Evolutionary conservation across 2,888 invertebrate species (phyloP), one percentile per base, ranked within the genome.

Genomic region (Acanthoscelides obtectus): DNA sequence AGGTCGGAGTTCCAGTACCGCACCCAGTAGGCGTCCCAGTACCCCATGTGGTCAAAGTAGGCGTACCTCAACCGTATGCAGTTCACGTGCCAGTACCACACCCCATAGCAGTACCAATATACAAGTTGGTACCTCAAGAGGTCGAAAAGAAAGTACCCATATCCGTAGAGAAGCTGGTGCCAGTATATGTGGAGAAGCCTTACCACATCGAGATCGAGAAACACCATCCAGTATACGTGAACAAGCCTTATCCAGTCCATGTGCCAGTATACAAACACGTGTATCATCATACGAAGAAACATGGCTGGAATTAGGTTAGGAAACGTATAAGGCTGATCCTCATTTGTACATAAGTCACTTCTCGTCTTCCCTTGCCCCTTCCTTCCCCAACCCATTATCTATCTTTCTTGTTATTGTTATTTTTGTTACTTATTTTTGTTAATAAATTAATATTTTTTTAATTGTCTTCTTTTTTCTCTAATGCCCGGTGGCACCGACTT

Each of bases 141-240:
- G 88, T 92, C 71, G 92, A 92, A 79, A 91, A 91, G 79, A 91
- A 90, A 77, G 90, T 93, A 17, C 93, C 93, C 2, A 92, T 91
- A 84, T 90, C 91, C 1, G 92, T 93, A 3, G 92, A 93, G 81
- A 92, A 91, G 80, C 90, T 91, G 22, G 89, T 90, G 22, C 90
- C 91, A 21, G 91, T 92, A 79, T 91, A 91, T 77, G 89, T 93
- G 1, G 91, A 92, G 81, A 92, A 90, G 81, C 93, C 92, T 4
- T 92, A 92, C 88, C 92, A 92, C 78, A 91, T 93, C 4, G 90
- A 91, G 83, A 91, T 93, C 25, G 90, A 93, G 76, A 93, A 92
- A 86, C 92, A 89, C 81, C 91, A 93, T 68, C 91, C 90, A 82
- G 89, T 92, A 67, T 79, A 84, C 73, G 80, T 85, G 20, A 89